A percentile compares a stretch with the other conserved stretches of the same genome.
phyloP scores from a whole-genome alignment of 2,113 vertebrate genomes.

The Dipodomys spectabilis region DNA sequence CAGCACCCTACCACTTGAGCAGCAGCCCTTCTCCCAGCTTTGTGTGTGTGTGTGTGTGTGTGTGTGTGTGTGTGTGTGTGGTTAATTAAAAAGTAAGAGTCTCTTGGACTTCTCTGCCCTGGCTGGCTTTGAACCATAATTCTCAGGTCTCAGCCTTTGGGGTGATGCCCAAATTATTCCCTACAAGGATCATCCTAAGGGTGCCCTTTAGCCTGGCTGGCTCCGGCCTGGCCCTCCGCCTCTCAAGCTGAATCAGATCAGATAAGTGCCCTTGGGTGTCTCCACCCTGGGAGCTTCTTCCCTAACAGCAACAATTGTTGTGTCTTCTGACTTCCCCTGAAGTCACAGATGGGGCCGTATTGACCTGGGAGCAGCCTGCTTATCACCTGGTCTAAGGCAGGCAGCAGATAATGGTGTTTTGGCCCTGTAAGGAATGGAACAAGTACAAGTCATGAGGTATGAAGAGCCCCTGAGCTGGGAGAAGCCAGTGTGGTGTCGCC shows the following conservation, averaged over 20 bases:
- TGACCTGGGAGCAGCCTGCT: background rate
- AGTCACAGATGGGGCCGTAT: background rate
- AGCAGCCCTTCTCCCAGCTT: too few relatives aligned
- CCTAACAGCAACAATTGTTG: background rate
- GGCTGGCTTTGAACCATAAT: too few relatives aligned
- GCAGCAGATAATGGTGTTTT: background rate
- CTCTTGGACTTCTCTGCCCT: too few relatives aligned
- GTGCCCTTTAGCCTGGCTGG: too few relatives aligned
- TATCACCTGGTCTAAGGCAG: background rate
- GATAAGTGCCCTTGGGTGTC: fast-evolving
- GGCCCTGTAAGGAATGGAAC: background rate
- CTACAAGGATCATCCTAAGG: too few relatives aligned
- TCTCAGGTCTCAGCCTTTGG: too few relatives aligned
- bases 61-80: too few relatives aligned
- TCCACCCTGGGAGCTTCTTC: background rate
- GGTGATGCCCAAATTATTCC: too few relatives aligned
- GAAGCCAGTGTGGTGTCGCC: fast-evolving
- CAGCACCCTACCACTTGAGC: too few relatives aligned
- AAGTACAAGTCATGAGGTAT: background rate
- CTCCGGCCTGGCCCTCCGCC: fast-evolving
- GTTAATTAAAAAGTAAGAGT: too few relatives aligned
- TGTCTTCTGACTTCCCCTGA: background rate
- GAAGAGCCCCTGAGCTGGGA: background rate
- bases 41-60: too few relatives aligned
- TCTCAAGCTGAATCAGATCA: too few relatives aligned